phyloP scores from a whole-genome alignment of 1,140 invertebrate genomes.

The Nomia melanderi region DNA sequence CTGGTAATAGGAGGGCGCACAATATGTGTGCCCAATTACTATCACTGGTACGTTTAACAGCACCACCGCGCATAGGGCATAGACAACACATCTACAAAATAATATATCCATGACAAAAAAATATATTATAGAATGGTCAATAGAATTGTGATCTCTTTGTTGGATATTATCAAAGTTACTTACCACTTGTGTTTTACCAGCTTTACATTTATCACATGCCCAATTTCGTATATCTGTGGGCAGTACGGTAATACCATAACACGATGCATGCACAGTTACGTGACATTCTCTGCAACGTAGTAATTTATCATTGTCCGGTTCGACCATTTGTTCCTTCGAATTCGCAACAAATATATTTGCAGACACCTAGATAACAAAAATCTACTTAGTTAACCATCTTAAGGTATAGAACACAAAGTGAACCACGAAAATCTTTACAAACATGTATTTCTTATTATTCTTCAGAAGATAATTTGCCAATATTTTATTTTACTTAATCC shows the following conservation, averaged over 20 bases:
- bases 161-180: conserved; percentile 32
- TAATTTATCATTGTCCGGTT: conserved; percentile 77
- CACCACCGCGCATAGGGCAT: conserved; percentile 84
- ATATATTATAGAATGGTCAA: neutral
- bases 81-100: conserved; percentile 78
- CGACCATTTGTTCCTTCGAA: conserved; percentile 74
- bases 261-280: conserved; percentile 80
- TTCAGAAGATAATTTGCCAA: too few species aligned
- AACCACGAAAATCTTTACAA: too few species aligned
- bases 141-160: neutral
- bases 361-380: conserved; percentile 66
- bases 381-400: neutral
- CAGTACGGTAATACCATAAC: conserved; percentile 78
- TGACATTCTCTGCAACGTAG: conserved; percentile 78
- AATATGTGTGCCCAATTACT: conserved; percentile 83
- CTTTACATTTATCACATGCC: conserved; percentile 81
- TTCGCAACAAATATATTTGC: conserved; percentile 76
- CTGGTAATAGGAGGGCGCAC: conserved; percentile 81
- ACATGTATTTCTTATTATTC: neutral
- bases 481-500: too few species aligned
- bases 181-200: conserved; percentile 72
- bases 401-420: neutral
- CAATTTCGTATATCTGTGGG: conserved; percentile 76
- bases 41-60: conserved; percentile 83
- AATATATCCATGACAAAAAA: neutral